Evolutionary conservation across 2,113 vertebrate genomes (phyloP).

Genomic region (Anolis carolinensis): DNA sequence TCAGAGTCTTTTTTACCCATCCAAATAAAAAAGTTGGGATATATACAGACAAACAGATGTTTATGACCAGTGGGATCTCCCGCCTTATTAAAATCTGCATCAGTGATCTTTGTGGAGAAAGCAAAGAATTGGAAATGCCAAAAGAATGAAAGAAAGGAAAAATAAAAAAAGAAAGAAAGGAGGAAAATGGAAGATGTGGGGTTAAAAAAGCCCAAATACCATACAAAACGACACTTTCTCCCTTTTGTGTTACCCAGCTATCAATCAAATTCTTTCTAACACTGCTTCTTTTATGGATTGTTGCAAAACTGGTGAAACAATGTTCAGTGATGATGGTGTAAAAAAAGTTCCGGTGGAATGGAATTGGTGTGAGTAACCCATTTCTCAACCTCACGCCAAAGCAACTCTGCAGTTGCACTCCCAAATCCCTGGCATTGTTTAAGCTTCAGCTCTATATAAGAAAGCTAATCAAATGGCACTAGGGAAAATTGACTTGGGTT

Average conservation of each 20-base stretch:
- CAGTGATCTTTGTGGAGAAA: constrained; percentile 58
- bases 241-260: constrained; percentile 58
- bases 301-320: constrained; percentile 74
- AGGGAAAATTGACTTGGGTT: constrained; percentile 79
- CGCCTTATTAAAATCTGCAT: background rate
- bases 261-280: constrained; percentile 76
- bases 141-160: background rate
- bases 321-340: constrained; percentile 74
- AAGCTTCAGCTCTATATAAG: constrained; percentile 74
- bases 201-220: background rate
- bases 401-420: constrained; percentile 58
- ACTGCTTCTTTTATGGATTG: constrained; percentile 79
- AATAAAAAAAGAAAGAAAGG: no score
- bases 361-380: constrained; percentile 75
- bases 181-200: constrained; percentile 5
- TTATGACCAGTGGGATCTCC: background rate
- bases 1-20: no score
- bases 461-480: constrained; percentile 81
- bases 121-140: constrained; percentile 44
- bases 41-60: no score
- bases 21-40: no score
- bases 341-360: constrained; percentile 65
- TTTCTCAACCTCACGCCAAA: constrained; percentile 73
- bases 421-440: constrained; percentile 75
- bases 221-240: background rate